A percentile compares a stretch with the other conserved stretches of the same genome.
phyloP scores from a whole-genome alignment of 2,797 vertebrate genomes.

The Acridotheres tristis region DNA sequence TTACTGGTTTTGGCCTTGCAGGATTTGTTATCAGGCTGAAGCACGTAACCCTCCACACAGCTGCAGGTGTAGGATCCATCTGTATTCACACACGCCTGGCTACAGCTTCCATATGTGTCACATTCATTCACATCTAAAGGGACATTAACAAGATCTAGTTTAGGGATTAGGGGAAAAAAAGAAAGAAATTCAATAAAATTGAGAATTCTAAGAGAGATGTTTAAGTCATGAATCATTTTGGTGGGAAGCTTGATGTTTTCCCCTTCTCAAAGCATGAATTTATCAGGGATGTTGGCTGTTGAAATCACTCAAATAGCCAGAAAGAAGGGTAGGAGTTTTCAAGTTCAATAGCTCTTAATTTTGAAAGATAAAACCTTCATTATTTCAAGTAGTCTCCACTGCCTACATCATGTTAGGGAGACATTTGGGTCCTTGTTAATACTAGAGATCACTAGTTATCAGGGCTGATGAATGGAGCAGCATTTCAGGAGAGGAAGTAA shows the following conservation, averaged over 20 bases:
- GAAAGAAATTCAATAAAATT: neutral
- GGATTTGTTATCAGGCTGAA: conserved; percentile 89
- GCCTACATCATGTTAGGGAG: neutral
- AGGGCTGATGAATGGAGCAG: neutral
- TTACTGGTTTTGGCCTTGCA: conserved; percentile 96
- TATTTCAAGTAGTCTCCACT: neutral
- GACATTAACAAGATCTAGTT: conserved; percentile 68
- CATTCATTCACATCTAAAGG: conserved; percentile 96
- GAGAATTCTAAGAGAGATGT: neutral
- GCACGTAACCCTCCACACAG: conserved; percentile 91
- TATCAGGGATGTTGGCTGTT: neutral
- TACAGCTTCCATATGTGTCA: conserved; percentile 88
- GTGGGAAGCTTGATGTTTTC: neutral
- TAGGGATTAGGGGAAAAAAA: conserved; percentile 40
- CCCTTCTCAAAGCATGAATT: neutral
- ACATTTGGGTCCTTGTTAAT: neutral
- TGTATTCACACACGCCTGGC: conserved; percentile 92
- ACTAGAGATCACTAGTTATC: neutral
- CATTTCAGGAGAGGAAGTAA: conserved; percentile 1
- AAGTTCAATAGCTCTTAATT: neutral
- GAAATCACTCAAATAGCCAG: neutral
- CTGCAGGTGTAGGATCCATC: conserved; percentile 92
- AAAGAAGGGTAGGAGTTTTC: neutral
- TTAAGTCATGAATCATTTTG: neutral
- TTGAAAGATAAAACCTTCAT: neutral